A percentile compares a stretch with the other conserved stretches of the same genome.
phyloP scores from a whole-genome alignment of 1,140 invertebrate genomes.

The Nomia melanderi region DNA sequence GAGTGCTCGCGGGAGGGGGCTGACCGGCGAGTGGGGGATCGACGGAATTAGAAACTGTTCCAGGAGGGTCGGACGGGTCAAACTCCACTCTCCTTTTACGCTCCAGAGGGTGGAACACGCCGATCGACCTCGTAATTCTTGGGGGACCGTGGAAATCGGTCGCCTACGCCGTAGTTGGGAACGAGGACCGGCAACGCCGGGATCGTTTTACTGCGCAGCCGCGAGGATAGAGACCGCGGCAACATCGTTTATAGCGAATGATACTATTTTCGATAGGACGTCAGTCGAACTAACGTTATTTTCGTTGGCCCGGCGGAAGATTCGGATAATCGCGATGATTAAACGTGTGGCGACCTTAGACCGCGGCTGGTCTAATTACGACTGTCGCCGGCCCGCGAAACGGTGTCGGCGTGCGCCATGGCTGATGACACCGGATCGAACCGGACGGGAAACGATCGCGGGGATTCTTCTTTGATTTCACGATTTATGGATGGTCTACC shows the following conservation, averaged over 20 bases:
- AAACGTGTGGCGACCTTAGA: constrained; percentile 2
- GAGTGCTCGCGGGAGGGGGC: constrained; percentile 14
- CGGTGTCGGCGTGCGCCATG: too few species aligned
- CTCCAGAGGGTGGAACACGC: constrained; percentile 19
- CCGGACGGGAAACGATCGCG: too few species aligned
- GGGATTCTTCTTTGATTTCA: too few species aligned
- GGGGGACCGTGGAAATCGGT: background rate
- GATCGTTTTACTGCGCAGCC: constrained; percentile 21
- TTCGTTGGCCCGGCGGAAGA: constrained; percentile 9
- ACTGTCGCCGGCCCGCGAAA: too few species aligned
- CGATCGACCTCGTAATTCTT: constrained; percentile 17
- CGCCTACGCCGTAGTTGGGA: constrained; percentile 35
- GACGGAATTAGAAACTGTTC: constrained; percentile 59
- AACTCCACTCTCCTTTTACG: constrained; percentile 36
- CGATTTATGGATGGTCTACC: too few species aligned
- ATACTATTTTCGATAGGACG: constrained; percentile 46
- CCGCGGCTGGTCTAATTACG: constrained; percentile 11
- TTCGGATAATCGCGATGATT: constrained; percentile 27
- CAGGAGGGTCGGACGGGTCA: constrained; percentile 24
- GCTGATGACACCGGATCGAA: too few species aligned
- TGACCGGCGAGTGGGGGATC: background rate
- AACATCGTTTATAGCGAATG: constrained; percentile 40
- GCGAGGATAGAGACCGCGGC: background rate
- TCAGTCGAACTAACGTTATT: constrained; percentile 27
- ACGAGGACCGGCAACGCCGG: background rate